Base-by-base conservation (phyloP, 2,113 vertebrate genomes). In the Pristiophorus japonicus region DNA sequence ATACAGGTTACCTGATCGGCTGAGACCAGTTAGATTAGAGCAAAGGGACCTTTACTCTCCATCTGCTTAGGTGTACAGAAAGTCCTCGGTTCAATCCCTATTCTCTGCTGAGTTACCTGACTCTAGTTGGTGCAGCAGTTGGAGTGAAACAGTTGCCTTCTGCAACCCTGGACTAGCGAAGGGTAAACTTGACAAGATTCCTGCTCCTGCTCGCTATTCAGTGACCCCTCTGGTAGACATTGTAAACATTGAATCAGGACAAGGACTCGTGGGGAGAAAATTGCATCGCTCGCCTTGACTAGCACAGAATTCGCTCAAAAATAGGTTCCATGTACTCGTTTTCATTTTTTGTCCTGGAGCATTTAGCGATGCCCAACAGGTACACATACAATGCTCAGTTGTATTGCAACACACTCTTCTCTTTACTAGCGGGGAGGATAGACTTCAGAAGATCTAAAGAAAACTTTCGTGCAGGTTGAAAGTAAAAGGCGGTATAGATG, bases 401-500 rank as follows among this genome's bases (percentile, higher is more conserved):
- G 51, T 59, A 34, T 90, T 51, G 47, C 30, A 59, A 59, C 34
- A 34, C 55, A 34, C 14, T 70, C 66, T 73, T 16, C 14, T 70
- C 66, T 73, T 16, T 51, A 22, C 93, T 51, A 51, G 30, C 30
- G 34, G 12, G 59, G 20, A 38, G 16, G 38, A 45, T 18, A 81
- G 51, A 30, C 66, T 94, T 94, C 11, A 70, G 27, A 42, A 94
- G 63, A 45, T 94, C 63, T 94, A 67, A 94, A 67, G 38, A 24
- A n/a, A 34, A 65, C 91, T 67, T 94, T 16, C n/a, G 42, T 67
- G 38, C 38, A 45, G 38, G 45, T 67, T 66, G 42, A 94, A 94
- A 94, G 38, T 94, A 73, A 94, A 94, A 73, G 45, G 93, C 22
- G 45, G 66, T 66, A 94, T 1, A 70, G 66, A 70, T 94, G 93